Percentiles rank a stretch among this genome's conserved stretches.
phyloP scores from a whole-genome alignment of 2,113 vertebrate genomes.

The Chamaea fasciata region DNA sequence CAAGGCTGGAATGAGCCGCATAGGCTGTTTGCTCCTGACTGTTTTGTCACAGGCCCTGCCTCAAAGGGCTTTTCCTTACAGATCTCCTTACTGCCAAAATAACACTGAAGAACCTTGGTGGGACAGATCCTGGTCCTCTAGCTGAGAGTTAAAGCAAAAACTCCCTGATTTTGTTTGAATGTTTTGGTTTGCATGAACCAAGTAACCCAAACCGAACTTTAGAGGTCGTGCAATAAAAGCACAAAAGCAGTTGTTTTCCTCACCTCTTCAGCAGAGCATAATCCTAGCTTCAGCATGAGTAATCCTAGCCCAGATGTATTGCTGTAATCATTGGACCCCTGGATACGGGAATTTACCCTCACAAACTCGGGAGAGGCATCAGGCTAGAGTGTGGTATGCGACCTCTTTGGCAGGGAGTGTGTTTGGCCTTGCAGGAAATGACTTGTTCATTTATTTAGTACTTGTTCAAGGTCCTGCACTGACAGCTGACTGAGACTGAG shows the following conservation, averaged over 20 bases:
- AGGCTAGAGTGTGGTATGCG: constrained; percentile 47
- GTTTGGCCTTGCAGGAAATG: constrained; percentile 56
- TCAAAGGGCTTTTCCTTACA: not conserved
- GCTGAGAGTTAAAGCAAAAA: not conserved
- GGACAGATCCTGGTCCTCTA: not conserved
- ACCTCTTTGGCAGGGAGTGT: constrained; percentile 58
- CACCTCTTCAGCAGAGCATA: constrained; percentile 4
- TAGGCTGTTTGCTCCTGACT: not conserved
- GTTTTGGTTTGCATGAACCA: not conserved
- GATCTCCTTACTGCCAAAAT: constrained; percentile 3
- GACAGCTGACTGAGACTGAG: not conserved
- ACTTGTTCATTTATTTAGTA: constrained; percentile 33
- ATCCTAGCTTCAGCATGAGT: not conserved
- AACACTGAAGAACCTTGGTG: not conserved
- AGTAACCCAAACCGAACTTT: constrained; percentile 34
- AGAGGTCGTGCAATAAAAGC: constrained; percentile 29
- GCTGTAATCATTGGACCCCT: constrained; percentile 23
- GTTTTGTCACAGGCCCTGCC: not conserved
- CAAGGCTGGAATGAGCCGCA: not conserved
- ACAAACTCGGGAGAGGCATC: constrained; percentile 45
- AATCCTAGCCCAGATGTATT: constrained; percentile 29
- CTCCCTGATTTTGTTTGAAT: not conserved
- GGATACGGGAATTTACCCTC: constrained; percentile 60
- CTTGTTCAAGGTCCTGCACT: constrained; percentile 30
- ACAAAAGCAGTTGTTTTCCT: constrained; percentile 28